Base-by-base conservation (phyloP, 1,140 invertebrate species). In the Diorhabda carinulata region DNA sequence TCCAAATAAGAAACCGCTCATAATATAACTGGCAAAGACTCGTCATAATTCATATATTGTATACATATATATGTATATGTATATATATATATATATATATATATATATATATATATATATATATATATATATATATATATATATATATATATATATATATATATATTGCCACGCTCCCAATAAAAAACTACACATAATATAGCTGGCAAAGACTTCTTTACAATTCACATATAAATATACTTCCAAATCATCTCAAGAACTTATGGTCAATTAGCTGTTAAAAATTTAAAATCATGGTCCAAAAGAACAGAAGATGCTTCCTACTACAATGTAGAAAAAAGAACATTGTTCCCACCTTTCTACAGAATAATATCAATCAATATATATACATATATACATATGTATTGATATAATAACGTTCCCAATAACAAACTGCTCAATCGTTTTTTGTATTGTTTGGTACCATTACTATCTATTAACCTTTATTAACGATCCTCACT, bases 401-500 rank as follows among this genome's bases (percentile, higher is more conserved):
- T 42, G 10, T 42, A n/a, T 56, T 62, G 7, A 9, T 63, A 7
- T 8, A 25, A 25, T 25, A 25, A 25, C 25, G 25, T 25, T 25
- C 25, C 25, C 25, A 25, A 25, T 25, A 25, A 25, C 25, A 25
- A 25, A 25, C 25, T 25, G 25, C 25, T 25, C 25, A 25, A 57
- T n/a, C 7, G 0, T 57, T 4, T 57, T 57, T 5, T 3, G 4
- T 57, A 57, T 57, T 5, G 41, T 61, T 4, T 8, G 4, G 42
- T 61, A 3, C 42, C 4, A 41, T 9, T 5, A 4, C 5, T 61
- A 25, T 25, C 4, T 61, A 5, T 25, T 4, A 9, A 61, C 10
- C 8, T 61, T 61, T 4, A 25, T 25, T 25, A 25, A 25, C 25
- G 0, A 45, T 56, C 25, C 25, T 25, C 25, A 87, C 89, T 90